These are phyloP conservation scores for Enteromius viviparus DNA, from an alignment of 2,797 vertebrate genomes.

Conservation along the genomic window DNA sequence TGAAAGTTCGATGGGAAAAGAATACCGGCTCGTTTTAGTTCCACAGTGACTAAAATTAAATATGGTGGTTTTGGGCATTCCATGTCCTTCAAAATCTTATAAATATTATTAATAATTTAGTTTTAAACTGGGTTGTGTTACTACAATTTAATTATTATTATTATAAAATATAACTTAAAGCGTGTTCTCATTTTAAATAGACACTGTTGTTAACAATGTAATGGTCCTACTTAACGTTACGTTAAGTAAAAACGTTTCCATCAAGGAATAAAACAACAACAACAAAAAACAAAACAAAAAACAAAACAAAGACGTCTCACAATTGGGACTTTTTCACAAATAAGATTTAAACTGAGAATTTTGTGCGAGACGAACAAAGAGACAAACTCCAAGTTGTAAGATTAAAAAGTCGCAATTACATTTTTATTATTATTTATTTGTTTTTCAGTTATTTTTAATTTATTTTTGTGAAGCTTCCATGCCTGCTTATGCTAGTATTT, in stretches of 20 bases:
- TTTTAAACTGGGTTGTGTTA: background rate
- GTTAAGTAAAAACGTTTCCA: background rate
- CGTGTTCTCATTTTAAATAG: background rate
- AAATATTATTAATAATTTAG: background rate
- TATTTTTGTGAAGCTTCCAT: background rate
- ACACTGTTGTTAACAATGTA: conserved; percentile 1
- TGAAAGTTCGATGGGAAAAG: background rate
- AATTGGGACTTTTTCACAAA: background rate
- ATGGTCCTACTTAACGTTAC: background rate
- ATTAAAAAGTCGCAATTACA: background rate
- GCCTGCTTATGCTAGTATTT: background rate
- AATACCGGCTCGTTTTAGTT: conserved; percentile 38
- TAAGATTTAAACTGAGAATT: background rate
- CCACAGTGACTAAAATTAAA: conserved; percentile 17
- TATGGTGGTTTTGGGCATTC: background rate
- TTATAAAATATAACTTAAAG: background rate
- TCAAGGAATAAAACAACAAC: background rate
- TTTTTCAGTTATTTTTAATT: too few relatives aligned
- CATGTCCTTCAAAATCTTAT: background rate
- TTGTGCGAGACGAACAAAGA: background rate
- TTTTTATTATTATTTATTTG: background rate
- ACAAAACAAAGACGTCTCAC: background rate
- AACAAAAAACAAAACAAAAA: too few relatives aligned
- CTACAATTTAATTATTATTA: background rate
- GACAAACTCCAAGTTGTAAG: background rate